Evolutionary conservation across 2,888 invertebrate species (phyloP).

Genomic region (Xestia c-nigrum): DNA sequence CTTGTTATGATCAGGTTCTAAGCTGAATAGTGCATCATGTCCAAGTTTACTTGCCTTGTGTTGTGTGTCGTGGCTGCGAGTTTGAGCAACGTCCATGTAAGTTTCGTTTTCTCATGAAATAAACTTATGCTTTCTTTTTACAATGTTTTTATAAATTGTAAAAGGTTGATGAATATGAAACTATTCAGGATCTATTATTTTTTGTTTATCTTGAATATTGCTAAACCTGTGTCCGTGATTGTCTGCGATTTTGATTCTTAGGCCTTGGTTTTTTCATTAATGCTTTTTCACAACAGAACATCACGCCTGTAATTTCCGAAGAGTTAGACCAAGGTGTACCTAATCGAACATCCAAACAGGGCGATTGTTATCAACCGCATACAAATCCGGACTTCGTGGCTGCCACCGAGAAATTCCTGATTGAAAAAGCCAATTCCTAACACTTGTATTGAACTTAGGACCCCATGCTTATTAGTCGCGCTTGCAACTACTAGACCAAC

Average conservation of each 20-base stretch:
- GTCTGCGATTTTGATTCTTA: background rate
- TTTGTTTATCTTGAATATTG: background rate
- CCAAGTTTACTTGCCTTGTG: constrained; percentile 32
- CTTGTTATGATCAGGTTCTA: constrained; percentile 12
- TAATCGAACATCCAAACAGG: too few relatives aligned
- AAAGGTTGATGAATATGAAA: background rate
- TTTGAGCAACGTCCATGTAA: constrained; percentile 37
- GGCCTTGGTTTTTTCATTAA: background rate
- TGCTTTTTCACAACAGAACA: too few relatives aligned
- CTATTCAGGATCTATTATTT: background rate
- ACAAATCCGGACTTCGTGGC: too few relatives aligned
- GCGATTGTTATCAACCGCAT: too few relatives aligned
- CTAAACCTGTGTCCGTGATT: background rate
- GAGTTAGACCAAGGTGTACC: too few relatives aligned
- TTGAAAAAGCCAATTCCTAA: too few relatives aligned
- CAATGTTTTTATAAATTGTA: background rate
- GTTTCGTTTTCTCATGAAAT: background rate
- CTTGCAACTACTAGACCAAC: too few relatives aligned
- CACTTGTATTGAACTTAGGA: too few relatives aligned
- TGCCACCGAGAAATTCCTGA: too few relatives aligned
- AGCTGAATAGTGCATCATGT: constrained; percentile 36
- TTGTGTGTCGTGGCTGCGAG: constrained; percentile 38
- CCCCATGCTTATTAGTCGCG: too few relatives aligned
- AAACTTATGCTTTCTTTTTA: background rate
- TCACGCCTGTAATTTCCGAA: too few relatives aligned